These are phyloP conservation scores for Phaenicophaeus curvirostris DNA, from an alignment of 2,797 vertebrate species.

Conservation along the genomic window DNA sequence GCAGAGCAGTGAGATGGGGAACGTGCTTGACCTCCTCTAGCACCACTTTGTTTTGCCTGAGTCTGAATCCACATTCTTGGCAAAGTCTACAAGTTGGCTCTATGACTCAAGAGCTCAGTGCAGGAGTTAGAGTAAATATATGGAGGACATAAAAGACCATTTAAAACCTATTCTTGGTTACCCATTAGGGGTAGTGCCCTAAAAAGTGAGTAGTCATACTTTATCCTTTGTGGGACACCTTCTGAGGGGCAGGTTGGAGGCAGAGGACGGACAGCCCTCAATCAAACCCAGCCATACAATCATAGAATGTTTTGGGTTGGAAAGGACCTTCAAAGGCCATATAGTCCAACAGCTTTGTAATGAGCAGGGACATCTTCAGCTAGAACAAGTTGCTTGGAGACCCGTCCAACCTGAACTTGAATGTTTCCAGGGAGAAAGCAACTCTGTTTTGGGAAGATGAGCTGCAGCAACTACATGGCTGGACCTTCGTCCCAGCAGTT, in stretches of 20 bases:
- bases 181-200: not conserved
- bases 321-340: not conserved
- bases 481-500: not conserved
- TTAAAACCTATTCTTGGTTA: not conserved
- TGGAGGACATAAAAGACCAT: not conserved
- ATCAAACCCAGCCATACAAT: not conserved
- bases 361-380: not conserved
- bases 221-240: not conserved
- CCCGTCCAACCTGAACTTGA: not conserved
- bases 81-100: not conserved
- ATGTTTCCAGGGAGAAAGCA: not conserved
- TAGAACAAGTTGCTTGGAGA: not conserved
- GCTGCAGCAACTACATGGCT: not conserved
- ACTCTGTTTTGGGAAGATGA: not conserved
- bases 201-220: not conserved
- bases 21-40: not conserved
- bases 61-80: not conserved
- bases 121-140: not conserved
- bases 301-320: not conserved
- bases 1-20: not conserved
- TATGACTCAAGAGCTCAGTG: fast-evolving
- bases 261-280: not conserved
- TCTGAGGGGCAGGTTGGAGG: not conserved
- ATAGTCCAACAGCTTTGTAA: not conserved
- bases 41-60: not conserved